These are phyloP conservation scores for Elysia crispata DNA, from an alignment of 2,888 invertebrate genomes.

Conservation along the genomic window DNA sequence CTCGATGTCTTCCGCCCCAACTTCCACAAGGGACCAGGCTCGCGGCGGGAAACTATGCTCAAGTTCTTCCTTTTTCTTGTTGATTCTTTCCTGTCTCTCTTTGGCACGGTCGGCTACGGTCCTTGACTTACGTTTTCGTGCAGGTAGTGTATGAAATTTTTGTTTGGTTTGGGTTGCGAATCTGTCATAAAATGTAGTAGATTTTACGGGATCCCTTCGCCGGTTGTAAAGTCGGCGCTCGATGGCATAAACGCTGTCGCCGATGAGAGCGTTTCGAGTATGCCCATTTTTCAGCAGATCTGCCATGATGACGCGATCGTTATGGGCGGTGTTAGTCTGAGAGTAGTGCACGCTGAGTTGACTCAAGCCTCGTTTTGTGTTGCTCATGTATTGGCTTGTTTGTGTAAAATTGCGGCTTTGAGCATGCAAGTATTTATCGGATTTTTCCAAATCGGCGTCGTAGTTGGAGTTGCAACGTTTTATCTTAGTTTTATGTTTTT, in stretches of 20 bases:
- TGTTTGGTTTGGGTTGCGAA: neutral
- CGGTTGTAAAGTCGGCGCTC: conserved; percentile 59
- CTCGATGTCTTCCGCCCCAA: conserved; percentile 58
- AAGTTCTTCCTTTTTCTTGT: conserved; percentile 60
- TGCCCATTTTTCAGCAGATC: conserved; percentile 62
- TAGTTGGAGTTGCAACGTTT: conserved; percentile 41
- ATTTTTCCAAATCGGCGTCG: conserved; percentile 62
- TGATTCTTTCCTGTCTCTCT: conserved; percentile 62
- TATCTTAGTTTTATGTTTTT: no score
- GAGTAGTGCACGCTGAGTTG: conserved; percentile 63
- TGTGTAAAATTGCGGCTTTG: conserved; percentile 57
- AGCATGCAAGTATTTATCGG: conserved; percentile 58
- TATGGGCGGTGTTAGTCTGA: conserved; percentile 62
- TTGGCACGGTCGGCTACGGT: conserved; percentile 62
- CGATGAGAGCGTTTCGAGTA: conserved; percentile 55
- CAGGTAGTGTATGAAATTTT: neutral
- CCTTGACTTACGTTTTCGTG: conserved; percentile 38
- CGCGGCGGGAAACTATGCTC: conserved; percentile 61
- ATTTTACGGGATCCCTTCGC: conserved; percentile 53
- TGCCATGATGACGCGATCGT: conserved; percentile 62
- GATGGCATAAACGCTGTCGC: conserved; percentile 55
- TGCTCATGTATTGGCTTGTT: conserved; percentile 58
- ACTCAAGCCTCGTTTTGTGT: conserved; percentile 57
- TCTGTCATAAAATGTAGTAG: conserved; percentile 48
- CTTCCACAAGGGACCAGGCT: conserved; percentile 54